Evolutionary conservation across 2,888 invertebrate species (phyloP).

Genomic region (Mamestra brassicae): DNA sequence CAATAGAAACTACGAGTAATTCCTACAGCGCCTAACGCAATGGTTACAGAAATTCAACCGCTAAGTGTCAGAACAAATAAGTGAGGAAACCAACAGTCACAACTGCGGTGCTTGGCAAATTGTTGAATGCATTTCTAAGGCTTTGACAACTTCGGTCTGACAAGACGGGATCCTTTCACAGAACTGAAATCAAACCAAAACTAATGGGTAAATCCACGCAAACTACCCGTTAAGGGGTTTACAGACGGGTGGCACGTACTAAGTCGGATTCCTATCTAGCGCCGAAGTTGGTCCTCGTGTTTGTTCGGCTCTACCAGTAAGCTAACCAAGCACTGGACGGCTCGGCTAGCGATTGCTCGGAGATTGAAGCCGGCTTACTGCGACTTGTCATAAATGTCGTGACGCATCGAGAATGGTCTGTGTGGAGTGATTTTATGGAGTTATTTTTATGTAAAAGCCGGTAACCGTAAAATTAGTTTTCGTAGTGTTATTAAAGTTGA

Average conservation of each 20-base stretch:
- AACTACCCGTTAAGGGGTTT: neutral
- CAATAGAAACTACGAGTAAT: neutral
- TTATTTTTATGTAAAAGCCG: neutral
- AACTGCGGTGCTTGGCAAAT: neutral
- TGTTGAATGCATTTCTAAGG: neutral
- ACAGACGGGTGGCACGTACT: neutral
- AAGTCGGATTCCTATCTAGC: conserved; percentile 15
- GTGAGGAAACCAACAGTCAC: neutral
- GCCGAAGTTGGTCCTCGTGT: conserved; percentile 19
- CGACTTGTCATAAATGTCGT: neutral
- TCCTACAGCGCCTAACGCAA: neutral
- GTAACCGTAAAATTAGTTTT: neutral
- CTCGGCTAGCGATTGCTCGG: neutral
- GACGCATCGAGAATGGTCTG: neutral
- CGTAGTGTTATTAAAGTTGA: neutral
- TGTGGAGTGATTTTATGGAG: neutral
- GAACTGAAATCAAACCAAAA: conserved; percentile 13
- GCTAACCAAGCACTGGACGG: neutral
- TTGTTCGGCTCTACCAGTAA: conserved; percentile 12
- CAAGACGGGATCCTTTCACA: neutral
- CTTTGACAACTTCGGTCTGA: neutral
- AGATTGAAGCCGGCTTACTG: conserved; percentile 4
- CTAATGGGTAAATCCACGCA: conserved; percentile 12
- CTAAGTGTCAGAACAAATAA: conserved; percentile 9
- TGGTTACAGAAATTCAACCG: conserved; percentile 1